Conservation (phyloP, 2,113 vertebrate genomes). For the Ceyx margarethae region DNA sequence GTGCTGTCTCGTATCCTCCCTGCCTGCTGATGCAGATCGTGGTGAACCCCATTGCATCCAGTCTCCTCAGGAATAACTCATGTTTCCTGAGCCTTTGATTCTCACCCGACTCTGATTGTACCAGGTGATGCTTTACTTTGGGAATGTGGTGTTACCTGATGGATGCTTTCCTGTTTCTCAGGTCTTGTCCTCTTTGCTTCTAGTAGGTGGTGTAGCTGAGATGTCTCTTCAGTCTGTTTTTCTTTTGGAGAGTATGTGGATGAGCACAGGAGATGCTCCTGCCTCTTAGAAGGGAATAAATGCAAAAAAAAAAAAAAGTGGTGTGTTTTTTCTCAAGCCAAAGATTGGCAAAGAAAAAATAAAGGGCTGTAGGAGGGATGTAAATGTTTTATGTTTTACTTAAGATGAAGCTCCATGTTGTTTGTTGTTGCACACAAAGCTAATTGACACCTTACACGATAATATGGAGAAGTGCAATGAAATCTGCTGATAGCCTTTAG, state of each 20-base stretch:
- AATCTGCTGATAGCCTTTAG: background rate
- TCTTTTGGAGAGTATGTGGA: background rate
- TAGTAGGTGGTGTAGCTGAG: background rate
- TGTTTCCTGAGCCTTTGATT: accelerated
- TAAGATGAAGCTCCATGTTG: background rate
- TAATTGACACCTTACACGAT: background rate
- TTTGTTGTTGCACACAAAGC: background rate
- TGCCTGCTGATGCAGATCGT: accelerated
- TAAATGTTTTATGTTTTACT: background rate
- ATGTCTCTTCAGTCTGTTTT: background rate
- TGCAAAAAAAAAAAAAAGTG: background rate
- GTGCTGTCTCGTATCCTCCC: accelerated
- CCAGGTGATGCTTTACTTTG: background rate
- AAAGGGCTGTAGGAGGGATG: background rate
- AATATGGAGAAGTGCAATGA: background rate
- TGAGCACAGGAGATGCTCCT: background rate
- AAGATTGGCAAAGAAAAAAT: background rate
- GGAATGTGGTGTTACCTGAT: background rate
- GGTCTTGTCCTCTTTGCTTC: background rate
- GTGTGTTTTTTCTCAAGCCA: background rate
- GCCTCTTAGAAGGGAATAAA: background rate
- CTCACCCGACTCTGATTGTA: background rate
- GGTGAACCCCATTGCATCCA: background rate
- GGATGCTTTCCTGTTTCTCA: background rate
- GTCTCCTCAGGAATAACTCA: background rate